Conservation (phyloP, 2,888 invertebrate species). For the Scrobipalpa atriplicella region DNA sequence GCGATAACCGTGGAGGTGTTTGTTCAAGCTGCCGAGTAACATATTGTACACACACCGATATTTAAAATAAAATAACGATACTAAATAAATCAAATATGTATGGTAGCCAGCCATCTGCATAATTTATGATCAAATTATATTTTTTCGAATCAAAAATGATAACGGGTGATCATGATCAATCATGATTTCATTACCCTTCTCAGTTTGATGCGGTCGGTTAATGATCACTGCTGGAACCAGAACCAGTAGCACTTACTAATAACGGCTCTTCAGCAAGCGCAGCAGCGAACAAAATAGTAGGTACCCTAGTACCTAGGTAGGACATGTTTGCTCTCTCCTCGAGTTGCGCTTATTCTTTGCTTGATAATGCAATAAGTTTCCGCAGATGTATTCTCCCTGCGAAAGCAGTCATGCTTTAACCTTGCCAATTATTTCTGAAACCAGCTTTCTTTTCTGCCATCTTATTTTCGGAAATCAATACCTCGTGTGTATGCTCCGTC, state of each 20-base stretch:
- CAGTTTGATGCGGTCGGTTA: not conserved
- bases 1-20: not conserved
- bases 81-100: no score
- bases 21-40: not conserved
- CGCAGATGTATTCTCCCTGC: not conserved
- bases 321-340: not conserved
- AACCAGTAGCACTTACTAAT: not conserved
- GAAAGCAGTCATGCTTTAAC: slow-evolving; percentile 1
- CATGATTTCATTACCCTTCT: not conserved
- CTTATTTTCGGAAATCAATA: slow-evolving; percentile 2
- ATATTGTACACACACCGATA: not conserved
- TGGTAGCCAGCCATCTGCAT: not conserved
- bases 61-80: not conserved
- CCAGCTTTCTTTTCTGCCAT: not conserved
- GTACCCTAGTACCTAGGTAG: not conserved
- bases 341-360: not conserved
- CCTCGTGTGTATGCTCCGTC: slow-evolving; percentile 1
- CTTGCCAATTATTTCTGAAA: not conserved
- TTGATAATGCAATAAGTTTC: not conserved
- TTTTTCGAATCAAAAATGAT: not conserved
- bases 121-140: no score
- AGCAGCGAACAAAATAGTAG: no score
- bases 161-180: not conserved
- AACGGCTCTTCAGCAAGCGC: not conserved
- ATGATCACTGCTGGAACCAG: not conserved